Conservation (phyloP, 2,113 vertebrate genomes). For the Nicator chloris region DNA sequence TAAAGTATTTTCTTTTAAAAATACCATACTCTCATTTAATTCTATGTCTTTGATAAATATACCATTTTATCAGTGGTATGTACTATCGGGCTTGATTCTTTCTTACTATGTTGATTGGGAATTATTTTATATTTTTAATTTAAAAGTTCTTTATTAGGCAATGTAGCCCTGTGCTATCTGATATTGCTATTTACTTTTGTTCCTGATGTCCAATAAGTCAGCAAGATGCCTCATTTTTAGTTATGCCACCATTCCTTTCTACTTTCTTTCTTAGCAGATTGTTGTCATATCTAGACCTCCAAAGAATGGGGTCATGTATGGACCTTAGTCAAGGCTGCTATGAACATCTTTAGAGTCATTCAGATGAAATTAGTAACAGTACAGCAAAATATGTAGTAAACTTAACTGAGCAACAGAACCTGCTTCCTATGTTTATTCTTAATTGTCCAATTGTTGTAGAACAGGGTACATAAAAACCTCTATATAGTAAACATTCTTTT, state of each 20-base stretch:
- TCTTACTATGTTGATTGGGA: fast-evolving
- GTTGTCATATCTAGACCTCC: neutral
- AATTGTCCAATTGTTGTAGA: neutral
- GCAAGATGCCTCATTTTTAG: neutral
- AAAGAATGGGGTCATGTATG: neutral
- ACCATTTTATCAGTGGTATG: neutral
- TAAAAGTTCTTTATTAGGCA: neutral
- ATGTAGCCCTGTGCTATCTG: neutral
- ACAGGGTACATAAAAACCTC: neutral
- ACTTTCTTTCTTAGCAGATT: neutral
- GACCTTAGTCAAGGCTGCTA: neutral
- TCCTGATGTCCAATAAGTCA: neutral
- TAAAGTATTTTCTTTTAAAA: neutral
- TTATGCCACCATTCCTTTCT: neutral
- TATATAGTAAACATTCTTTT: neutral
- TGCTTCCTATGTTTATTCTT: neutral
- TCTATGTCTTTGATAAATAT: neutral
- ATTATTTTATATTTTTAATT: neutral
- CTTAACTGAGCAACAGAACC: neutral
- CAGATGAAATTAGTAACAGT: neutral
- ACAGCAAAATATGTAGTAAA: neutral
- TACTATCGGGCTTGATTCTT: neutral
- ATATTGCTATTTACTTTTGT: neutral
- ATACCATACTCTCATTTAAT: neutral
- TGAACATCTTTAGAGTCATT: neutral